Evolutionary conservation across 2,113 vertebrate species (phyloP).

Genomic region (Mobula birostris): DNA sequence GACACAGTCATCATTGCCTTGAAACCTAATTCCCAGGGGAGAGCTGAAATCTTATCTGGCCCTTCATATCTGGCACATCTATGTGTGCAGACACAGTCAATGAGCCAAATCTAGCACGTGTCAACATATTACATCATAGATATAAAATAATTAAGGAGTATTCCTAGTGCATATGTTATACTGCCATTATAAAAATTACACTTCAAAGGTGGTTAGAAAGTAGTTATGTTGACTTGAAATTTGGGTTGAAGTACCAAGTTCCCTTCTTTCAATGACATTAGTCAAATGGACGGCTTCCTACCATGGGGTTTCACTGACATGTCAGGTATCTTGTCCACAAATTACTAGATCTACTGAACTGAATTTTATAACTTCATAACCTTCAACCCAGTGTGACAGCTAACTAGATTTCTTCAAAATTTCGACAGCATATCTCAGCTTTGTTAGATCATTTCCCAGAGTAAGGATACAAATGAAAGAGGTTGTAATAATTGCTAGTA

Average conservation of each 20-base stretch:
- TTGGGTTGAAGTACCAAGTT: background rate
- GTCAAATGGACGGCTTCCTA: background rate
- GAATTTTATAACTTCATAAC: background rate
- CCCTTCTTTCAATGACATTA: background rate
- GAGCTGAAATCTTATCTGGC: too few relatives aligned
- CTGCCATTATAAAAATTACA: background rate
- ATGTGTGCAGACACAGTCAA: too few relatives aligned
- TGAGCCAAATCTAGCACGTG: too few relatives aligned
- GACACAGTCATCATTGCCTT: too few relatives aligned
- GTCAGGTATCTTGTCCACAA: background rate
- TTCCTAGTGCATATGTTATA: background rate
- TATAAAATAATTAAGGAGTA: background rate
- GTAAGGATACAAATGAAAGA: conserved; percentile 90
- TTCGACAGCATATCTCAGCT: background rate
- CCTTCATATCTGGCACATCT: too few relatives aligned
- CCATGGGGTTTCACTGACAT: background rate
- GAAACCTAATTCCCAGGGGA: too few relatives aligned
- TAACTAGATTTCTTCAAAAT: background rate
- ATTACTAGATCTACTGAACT: background rate
- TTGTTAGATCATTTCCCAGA: background rate
- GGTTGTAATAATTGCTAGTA: conserved; percentile 85
- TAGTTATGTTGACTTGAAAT: background rate
- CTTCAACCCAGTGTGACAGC: background rate
- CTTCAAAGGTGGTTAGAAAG: too few relatives aligned
- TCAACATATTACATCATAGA: background rate